These are phyloP conservation scores for Pocillopora grandis DNA, from an alignment of 92 coral and sea anemone genomes.

Conservation along the genomic window DNA sequence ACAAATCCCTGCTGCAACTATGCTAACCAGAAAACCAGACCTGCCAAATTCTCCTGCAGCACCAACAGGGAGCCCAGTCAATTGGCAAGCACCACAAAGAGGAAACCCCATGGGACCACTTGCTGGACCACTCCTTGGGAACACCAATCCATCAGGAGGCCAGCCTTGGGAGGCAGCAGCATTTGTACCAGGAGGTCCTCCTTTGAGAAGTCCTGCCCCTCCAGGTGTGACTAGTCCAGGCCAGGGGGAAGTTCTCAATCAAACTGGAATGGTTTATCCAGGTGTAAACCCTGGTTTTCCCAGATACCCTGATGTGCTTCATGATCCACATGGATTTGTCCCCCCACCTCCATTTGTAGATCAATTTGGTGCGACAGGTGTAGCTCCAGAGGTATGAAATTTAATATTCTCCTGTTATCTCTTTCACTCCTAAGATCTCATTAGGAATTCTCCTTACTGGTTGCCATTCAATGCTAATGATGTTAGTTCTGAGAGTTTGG, in stretches of 20 bases:
- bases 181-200: background rate
- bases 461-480: no score
- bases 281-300: background rate
- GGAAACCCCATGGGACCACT: background rate
- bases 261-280: conserved; percentile 5
- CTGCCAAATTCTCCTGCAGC: background rate
- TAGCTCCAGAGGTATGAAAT: conserved; percentile 16
- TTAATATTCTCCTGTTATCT: background rate
- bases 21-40: background rate
- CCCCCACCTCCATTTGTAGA: conserved; percentile 4
- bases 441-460: no score
- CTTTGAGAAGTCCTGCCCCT: background rate
- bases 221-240: conserved; percentile 3
- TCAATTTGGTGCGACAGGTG: background rate
- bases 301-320: background rate
- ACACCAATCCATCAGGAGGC: conserved; percentile 8
- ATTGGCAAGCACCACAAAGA: background rate
- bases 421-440: background rate
- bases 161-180: background rate
- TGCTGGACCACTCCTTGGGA: background rate
- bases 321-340: conserved; percentile 6
- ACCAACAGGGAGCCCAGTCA: background rate
- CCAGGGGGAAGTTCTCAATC: conserved; percentile 12
- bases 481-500: no score
- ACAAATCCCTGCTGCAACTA: background rate